Conservation (phyloP, 1,140 invertebrate species). For the Megathymus violae region DNA sequence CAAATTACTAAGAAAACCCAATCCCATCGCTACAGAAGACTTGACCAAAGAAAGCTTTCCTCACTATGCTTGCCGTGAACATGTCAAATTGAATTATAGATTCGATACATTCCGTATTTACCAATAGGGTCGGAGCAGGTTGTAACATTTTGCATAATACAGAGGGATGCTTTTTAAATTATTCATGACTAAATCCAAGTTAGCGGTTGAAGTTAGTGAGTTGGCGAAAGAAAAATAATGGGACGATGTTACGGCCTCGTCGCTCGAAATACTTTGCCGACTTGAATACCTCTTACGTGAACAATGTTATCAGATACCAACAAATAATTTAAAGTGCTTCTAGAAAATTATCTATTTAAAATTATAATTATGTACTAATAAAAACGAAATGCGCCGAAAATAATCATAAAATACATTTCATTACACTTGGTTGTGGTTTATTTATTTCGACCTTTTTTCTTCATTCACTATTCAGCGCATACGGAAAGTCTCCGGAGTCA, state of each 20-base stretch:
- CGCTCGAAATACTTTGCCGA: constrained; percentile 19
- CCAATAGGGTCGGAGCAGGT: constrained; percentile 41
- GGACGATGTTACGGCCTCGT: constrained; percentile 38
- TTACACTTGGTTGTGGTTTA: too few relatives aligned
- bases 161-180: constrained; percentile 67
- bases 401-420: too few relatives aligned
- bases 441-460: too few relatives aligned
- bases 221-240: constrained; percentile 59
- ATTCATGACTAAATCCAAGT: constrained; percentile 77
- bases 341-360: too few relatives aligned
- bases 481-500: too few relatives aligned
- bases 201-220: constrained; percentile 53
- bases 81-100: constrained; percentile 29
- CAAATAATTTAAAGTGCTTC: not conserved
- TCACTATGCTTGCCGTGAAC: constrained; percentile 6
- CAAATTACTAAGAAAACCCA: not conserved
- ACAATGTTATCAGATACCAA: constrained; percentile 6
- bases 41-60: constrained; percentile 9
- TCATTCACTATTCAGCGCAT: too few relatives aligned
- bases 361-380: too few relatives aligned
- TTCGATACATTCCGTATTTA: constrained; percentile 42
- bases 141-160: constrained; percentile 62
- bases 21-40: constrained; percentile 9
- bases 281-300: constrained; percentile 4
- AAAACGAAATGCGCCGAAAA: too few relatives aligned